Evolutionary conservation across 2,888 invertebrate species (phyloP).

Genomic region (Xanthorhoe designata): DNA sequence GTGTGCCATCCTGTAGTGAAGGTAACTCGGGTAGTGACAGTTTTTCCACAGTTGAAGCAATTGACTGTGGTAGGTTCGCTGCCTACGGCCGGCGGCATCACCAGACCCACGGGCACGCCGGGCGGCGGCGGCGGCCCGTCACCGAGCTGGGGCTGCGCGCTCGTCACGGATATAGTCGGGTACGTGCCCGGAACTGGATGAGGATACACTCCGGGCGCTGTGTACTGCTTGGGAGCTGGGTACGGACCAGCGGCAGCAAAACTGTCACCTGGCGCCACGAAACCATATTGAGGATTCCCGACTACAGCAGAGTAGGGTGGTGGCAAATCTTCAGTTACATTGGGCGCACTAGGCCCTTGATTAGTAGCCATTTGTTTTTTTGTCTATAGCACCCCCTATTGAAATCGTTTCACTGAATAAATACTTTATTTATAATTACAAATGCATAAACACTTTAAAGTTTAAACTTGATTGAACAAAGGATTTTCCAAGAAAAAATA

Average conservation of each 20-base stretch:
- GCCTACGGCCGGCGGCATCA: constrained; percentile 74
- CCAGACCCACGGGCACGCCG: constrained; percentile 67
- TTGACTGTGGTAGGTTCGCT: constrained; percentile 77
- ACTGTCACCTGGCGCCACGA: constrained; percentile 53
- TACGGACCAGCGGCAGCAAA: constrained; percentile 48
- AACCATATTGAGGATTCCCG: constrained; percentile 75
- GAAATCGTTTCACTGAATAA: background rate
- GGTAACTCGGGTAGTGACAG: constrained; percentile 78
- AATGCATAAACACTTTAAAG: background rate
- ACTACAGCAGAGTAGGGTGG: constrained; percentile 80
- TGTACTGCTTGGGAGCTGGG: constrained; percentile 68
- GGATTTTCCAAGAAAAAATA: constrained; percentile 10
- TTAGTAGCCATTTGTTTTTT: constrained; percentile 23
- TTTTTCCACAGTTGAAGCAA: constrained; percentile 78
- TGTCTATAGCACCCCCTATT: background rate
- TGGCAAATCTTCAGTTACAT: constrained; percentile 74
- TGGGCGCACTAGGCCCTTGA: constrained; percentile 59
- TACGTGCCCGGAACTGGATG: constrained; percentile 76
- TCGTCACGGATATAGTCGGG: constrained; percentile 64
- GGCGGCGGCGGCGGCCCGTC: constrained; percentile 58
- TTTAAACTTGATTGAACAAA: constrained; percentile 7
- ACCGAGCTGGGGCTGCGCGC: constrained; percentile 61
- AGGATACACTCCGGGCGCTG: constrained; percentile 69
- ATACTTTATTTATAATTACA: background rate
- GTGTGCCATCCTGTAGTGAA: constrained; percentile 82